phyloP scores from a whole-genome alignment of 2,113 vertebrate genomes.

The Sminthopsis crassicaudata region DNA sequence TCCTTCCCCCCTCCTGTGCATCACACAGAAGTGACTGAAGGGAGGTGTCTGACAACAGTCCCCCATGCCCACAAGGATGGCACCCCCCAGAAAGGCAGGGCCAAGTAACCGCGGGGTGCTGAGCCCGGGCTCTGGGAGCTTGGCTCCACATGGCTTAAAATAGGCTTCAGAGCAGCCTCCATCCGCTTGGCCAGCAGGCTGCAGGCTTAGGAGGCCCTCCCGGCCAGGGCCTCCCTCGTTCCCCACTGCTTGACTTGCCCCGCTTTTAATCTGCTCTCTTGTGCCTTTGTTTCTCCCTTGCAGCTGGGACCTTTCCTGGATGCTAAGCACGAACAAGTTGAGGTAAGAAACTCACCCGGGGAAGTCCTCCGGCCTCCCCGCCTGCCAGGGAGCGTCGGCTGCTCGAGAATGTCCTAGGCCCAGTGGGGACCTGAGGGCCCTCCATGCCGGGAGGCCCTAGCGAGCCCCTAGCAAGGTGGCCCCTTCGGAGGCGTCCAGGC shows the following conservation, averaged over 20 bases:
- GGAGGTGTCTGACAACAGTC: neutral
- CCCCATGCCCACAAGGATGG: neutral
- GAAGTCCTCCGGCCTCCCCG: fast-evolving
- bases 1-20: no score
- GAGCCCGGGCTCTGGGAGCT: neutral
- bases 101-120: neutral
- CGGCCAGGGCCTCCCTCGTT: neutral
- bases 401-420: no score
- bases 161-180: neutral
- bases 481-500: no score
- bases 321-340: slow-evolving; percentile 93
- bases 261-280: slow-evolving; percentile 5
- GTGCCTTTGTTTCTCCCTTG: slow-evolving; percentile 17
- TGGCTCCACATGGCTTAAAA: neutral
- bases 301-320: slow-evolving; percentile 96
- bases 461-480: no score
- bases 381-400: neutral
- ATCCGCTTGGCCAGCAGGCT: neutral
- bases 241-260: fast-evolving
- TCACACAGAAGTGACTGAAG: neutral
- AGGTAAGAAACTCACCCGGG: slow-evolving; percentile 82
- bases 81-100: neutral
- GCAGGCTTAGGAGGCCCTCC: no score
- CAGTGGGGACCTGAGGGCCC: no score
- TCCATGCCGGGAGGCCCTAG: neutral